phyloP scores from a whole-genome alignment of 2,888 invertebrate species.

The Mythimna ferrago region DNA sequence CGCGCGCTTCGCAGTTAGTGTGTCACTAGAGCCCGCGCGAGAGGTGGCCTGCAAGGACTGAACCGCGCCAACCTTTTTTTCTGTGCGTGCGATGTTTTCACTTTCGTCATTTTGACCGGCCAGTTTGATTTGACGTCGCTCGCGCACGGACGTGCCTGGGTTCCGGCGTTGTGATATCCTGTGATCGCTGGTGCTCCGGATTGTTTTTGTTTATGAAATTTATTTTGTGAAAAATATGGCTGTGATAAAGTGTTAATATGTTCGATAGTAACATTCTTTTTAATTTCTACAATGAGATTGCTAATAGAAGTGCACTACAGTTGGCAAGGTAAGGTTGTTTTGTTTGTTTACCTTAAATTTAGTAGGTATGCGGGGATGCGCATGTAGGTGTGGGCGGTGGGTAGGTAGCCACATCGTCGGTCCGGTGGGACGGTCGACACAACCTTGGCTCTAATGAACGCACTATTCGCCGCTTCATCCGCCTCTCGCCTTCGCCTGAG shows the following conservation, averaged over 20 bases:
- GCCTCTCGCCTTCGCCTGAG: constrained; percentile 89
- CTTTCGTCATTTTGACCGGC: constrained; percentile 91
- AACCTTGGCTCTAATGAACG: constrained; percentile 90
- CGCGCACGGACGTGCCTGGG: constrained; percentile 89
- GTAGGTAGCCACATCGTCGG: constrained; percentile 67
- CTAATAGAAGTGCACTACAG: constrained; percentile 89
- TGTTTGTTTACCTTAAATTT: constrained; percentile 85
- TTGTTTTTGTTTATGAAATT: constrained; percentile 83
- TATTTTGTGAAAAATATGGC: constrained; percentile 86
- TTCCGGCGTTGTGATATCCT: constrained; percentile 87
- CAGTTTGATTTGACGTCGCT: constrained; percentile 90
- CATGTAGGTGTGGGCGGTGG: constrained; percentile 67
- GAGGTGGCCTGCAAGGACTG: constrained; percentile 90
- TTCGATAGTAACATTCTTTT: constrained; percentile 88
- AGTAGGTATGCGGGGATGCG: constrained; percentile 72
- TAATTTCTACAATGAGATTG: constrained; percentile 90
- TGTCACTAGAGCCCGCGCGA: constrained; percentile 90
- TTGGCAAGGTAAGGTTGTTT: constrained; percentile 88
- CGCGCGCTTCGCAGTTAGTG: constrained; percentile 89
- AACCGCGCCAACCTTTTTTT: constrained; percentile 89
- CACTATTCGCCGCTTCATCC: constrained; percentile 86
- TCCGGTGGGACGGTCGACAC: constrained; percentile 80
- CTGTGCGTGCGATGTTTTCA: constrained; percentile 91
- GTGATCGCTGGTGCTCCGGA: constrained; percentile 88
- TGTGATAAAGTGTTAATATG: constrained; percentile 90